Conservation (phyloP, 2,797 vertebrate species). For the Enteromius trimaculatus region DNA sequence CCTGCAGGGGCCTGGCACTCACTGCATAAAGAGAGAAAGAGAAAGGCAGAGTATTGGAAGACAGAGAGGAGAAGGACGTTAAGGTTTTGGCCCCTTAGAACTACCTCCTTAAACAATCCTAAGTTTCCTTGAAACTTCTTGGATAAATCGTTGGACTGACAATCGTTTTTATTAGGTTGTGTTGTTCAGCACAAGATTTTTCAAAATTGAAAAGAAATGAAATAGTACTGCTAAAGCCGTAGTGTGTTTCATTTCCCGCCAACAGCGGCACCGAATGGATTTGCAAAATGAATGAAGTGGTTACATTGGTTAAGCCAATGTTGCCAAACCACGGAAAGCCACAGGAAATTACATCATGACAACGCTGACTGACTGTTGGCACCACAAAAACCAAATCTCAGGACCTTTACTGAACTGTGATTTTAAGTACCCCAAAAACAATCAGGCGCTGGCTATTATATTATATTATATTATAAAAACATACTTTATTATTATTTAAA, state of each 20-base stretch:
- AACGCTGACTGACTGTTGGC: neutral
- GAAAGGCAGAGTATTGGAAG: constrained; percentile 63
- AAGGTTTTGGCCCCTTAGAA: constrained; percentile 31
- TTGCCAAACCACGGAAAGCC: constrained; percentile 4
- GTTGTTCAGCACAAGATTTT: neutral
- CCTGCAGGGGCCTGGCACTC: constrained; percentile 58
- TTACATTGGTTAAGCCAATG: neutral
- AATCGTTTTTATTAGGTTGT: neutral
- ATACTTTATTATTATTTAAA: neutral
- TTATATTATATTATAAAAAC: neutral
- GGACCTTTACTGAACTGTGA: neutral
- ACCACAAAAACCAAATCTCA: neutral
- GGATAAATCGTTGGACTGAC: neutral
- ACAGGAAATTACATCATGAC: constrained; percentile 4
- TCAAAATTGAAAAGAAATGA: neutral
- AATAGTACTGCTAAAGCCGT: neutral
- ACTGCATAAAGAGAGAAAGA: constrained; percentile 48
- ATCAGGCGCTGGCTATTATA: neutral
- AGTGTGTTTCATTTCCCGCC: neutral
- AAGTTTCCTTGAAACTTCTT: constrained; percentile 22
- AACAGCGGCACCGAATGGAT: neutral
- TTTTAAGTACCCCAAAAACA: neutral
- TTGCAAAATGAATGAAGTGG: neutral
- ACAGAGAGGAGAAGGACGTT: constrained; percentile 63
- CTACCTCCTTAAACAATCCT: constrained; percentile 9